Percentiles rank a stretch among this genome's conserved stretches.
Evolutionary conservation across 2,888 invertebrate species (phyloP).

Genomic region (Protophormia terraenovae): DNA sequence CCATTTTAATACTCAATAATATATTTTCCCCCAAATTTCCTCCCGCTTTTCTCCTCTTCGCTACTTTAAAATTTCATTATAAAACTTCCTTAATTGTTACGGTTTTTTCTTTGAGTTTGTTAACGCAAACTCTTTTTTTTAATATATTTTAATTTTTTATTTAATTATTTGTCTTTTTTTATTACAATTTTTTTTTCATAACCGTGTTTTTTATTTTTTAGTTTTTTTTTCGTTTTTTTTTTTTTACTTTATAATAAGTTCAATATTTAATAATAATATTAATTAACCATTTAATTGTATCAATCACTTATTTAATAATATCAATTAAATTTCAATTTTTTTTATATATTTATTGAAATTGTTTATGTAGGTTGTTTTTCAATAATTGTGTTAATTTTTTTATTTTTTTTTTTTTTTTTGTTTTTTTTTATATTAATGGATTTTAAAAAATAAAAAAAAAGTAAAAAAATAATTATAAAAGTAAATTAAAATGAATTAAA

Average conservation of each 20-base stretch:
- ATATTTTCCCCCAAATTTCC: too few relatives aligned
- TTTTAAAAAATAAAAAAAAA: background rate
- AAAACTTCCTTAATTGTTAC: too few relatives aligned
- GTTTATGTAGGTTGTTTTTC: conserved; percentile 16
- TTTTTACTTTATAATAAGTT: conserved; percentile 46
- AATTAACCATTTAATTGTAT: conserved; percentile 66
- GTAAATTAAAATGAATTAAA: background rate
- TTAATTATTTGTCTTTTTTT: conserved; percentile 30
- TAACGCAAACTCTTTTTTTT: conserved; percentile 36
- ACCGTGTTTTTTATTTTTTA: conserved; percentile 26
- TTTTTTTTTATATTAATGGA: too few relatives aligned
- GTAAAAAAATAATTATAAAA: background rate
- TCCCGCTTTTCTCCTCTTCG: background rate
- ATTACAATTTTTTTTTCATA: conserved; percentile 21
- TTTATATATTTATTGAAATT: conserved; percentile 9
- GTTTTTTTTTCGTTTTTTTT: conserved; percentile 4
- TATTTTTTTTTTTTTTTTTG: too few relatives aligned
- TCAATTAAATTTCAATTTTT: conserved; percentile 54
- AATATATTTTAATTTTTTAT: conserved; percentile 17
- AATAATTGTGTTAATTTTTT: background rate
- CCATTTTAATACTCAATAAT: too few relatives aligned
- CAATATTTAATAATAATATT: conserved; percentile 60
- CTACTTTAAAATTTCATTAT: background rate
- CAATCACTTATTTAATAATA: conserved; percentile 63
- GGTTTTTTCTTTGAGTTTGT: conserved; percentile 20